Conservation (phyloP, 1,140 invertebrate species). For the Linepithema humile region DNA sequence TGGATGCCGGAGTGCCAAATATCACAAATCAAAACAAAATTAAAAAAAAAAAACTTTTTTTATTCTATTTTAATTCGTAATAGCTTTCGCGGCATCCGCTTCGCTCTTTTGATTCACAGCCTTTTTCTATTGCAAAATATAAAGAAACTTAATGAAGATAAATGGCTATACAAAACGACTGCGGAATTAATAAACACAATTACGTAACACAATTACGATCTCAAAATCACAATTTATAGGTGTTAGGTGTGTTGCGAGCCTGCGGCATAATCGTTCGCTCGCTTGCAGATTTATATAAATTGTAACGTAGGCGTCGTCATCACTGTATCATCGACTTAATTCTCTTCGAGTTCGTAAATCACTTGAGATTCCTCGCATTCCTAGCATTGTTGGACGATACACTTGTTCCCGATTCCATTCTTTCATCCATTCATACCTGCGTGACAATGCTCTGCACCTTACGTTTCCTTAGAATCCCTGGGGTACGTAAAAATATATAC, state of each 20-base stretch:
- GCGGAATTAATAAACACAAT: background rate
- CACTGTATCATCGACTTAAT: conserved; percentile 8
- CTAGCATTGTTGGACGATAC: conserved; percentile 75
- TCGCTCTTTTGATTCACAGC: no score
- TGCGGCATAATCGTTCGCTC: background rate
- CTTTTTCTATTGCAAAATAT: no score
- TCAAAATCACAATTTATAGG: background rate
- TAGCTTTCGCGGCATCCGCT: no score
- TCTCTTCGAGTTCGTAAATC: conserved; percentile 75
- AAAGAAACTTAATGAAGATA: background rate
- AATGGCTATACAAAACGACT: no score
- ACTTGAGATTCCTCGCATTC: conserved; percentile 76
- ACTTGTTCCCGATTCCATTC: conserved; percentile 79
- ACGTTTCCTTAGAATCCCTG: conserved; percentile 70
- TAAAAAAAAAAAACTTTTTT: no score
- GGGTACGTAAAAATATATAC: conserved; percentile 24
- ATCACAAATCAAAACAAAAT: no score
- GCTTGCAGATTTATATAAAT: conserved; percentile 3
- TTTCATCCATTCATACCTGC: conserved; percentile 77
- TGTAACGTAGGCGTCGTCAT: conserved; percentile 36
- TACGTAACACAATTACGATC: background rate
- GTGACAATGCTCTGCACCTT: conserved; percentile 81
- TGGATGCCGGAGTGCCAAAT: no score
- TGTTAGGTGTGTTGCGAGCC: background rate
- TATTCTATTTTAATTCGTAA: no score